Evolutionary conservation across 2,888 invertebrate species (phyloP).

Genomic region (Lutraria lutraria): DNA sequence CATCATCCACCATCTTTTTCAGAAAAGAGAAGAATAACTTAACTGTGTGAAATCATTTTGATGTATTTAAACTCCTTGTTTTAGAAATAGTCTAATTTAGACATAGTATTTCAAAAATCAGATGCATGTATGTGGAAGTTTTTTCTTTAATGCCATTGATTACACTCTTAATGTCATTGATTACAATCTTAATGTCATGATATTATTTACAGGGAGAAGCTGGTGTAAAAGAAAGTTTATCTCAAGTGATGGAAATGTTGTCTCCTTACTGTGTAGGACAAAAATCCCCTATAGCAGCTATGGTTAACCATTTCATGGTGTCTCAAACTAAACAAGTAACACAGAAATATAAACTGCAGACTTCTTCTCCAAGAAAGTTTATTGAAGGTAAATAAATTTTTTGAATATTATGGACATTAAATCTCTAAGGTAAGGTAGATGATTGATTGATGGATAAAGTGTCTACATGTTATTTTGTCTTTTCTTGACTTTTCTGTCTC

Average conservation of each 20-base stretch:
- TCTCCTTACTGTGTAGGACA: slow-evolving; percentile 66
- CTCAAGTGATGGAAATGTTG: slow-evolving; percentile 71
- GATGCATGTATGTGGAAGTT: neutral
- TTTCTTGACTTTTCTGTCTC: neutral
- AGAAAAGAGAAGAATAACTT: no score
- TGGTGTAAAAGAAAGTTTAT: slow-evolving; percentile 64
- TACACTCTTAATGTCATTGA: neutral
- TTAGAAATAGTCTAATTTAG: no score
- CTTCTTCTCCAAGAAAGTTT: slow-evolving; percentile 39
- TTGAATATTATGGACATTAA: neutral
- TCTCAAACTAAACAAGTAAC: slow-evolving; percentile 44
- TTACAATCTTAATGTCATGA: neutral
- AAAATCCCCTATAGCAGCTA: slow-evolving; percentile 72
- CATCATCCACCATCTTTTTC: no score
- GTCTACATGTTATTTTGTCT: neutral
- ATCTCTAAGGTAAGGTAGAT: neutral
- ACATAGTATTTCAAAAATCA: no score
- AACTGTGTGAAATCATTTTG: no score
- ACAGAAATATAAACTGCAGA: slow-evolving; percentile 42
- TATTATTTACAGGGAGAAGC: slow-evolving; percentile 55
- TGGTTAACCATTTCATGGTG: slow-evolving; percentile 75
- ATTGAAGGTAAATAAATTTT: slow-evolving; percentile 49
- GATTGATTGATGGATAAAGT: neutral
- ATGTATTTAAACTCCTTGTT: no score
- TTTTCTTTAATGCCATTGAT: neutral